Evolutionary conservation across 2,797 vertebrate species (phyloP).

Genomic region (Platalea minor): DNA sequence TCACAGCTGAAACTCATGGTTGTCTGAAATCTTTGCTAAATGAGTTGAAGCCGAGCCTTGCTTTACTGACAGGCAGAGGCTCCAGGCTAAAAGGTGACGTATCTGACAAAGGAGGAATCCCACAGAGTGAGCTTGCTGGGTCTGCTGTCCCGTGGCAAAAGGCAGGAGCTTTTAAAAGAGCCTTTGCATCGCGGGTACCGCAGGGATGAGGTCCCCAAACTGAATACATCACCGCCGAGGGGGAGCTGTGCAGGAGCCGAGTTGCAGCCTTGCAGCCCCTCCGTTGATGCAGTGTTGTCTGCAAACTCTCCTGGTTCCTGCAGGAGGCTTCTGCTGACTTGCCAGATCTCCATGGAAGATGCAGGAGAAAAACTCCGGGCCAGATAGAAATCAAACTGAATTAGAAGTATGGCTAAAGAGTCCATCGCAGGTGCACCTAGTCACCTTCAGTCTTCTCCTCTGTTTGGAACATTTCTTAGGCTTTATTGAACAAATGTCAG

Average conservation of each 20-base stretch:
- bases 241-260: background rate
- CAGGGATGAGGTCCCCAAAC: background rate
- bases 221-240: background rate
- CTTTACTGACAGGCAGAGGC: background rate
- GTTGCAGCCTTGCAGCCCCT: background rate
- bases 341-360: background rate
- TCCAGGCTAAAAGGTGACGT: accelerated
- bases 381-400: background rate
- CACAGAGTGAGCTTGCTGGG: background rate
- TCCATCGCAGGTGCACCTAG: accelerated
- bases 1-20: background rate
- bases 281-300: background rate
- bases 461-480: background rate
- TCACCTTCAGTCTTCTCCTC: background rate
- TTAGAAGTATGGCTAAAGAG: background rate
- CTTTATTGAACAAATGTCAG: background rate
- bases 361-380: background rate
- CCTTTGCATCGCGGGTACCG: accelerated
- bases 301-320: background rate
- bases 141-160: background rate
- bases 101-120: background rate
- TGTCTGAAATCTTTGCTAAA: background rate
- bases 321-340: background rate
- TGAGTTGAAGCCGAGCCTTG: background rate
- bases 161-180: background rate